A percentile compares a stretch with the other conserved stretches of the same genome.
These are phyloP conservation scores for Macrotrachela quadricornifera DNA, from an alignment of 1,140 invertebrate species.

Conservation along the genomic window DNA sequence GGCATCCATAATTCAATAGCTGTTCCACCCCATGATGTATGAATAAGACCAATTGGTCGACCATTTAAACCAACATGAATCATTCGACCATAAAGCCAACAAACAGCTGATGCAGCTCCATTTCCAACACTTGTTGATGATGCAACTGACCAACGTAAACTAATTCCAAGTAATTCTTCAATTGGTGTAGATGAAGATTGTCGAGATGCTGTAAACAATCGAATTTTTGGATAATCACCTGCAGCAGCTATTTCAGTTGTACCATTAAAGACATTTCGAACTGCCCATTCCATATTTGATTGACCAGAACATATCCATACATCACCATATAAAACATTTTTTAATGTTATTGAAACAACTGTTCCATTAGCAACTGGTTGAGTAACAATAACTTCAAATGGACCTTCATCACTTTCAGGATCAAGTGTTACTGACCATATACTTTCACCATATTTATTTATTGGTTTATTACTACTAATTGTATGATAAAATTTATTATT, in stretches of 20 bases:
- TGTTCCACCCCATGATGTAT: slow-evolving; percentile 20
- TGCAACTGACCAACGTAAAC: background rate
- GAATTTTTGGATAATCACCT: background rate
- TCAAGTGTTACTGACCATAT: background rate
- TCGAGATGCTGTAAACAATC: background rate
- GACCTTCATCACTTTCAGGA: background rate
- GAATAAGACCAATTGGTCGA: slow-evolving; percentile 20
- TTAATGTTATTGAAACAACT: background rate
- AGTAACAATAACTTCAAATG: background rate
- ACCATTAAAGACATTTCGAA: background rate
- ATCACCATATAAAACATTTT: slow-evolving; percentile 23
- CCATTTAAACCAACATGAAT: slow-evolving; percentile 13
- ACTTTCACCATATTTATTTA: background rate
- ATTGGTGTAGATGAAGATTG: background rate
- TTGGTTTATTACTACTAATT: background rate
- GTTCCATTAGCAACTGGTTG: background rate
- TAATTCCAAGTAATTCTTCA: background rate
- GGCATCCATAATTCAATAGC: slow-evolving; percentile 21
- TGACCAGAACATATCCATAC: slow-evolving; percentile 26
- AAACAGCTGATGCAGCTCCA: slow-evolving; percentile 15
- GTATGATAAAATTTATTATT: background rate
- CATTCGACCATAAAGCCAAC: slow-evolving; percentile 19
- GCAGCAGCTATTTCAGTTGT: background rate
- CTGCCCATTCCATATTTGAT: slow-evolving; percentile 22
- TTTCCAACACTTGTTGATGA: background rate